Evolutionary conservation across 2,888 invertebrate species (phyloP).

Genomic region (Calameuta idolon): DNA sequence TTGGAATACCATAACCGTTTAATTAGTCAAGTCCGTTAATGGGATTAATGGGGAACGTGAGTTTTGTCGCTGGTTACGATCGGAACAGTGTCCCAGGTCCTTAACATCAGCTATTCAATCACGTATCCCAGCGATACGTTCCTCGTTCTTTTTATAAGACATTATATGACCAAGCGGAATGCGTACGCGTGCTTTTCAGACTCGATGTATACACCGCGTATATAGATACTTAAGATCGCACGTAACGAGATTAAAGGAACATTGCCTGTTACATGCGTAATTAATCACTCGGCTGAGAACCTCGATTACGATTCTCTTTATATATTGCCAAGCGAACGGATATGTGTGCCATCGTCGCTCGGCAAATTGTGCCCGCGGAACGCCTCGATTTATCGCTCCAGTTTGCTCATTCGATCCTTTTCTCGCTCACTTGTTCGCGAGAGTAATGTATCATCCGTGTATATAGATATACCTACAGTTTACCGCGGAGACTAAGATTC

Average conservation of each 20-base stretch:
- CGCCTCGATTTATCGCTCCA: conserved; percentile 9
- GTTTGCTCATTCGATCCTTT: background rate
- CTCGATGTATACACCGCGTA: too few relatives aligned
- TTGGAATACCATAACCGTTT: conserved; percentile 1
- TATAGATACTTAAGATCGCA: too few relatives aligned
- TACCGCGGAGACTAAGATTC: too few relatives aligned
- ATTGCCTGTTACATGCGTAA: too few relatives aligned
- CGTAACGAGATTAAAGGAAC: too few relatives aligned
- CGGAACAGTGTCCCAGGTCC: background rate
- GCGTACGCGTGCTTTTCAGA: conserved; percentile 16
- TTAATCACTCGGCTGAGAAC: too few relatives aligned
- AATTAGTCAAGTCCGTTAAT: conserved; percentile 1
- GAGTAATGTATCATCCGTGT: background rate
- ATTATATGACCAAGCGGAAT: conserved; percentile 13
- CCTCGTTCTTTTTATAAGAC: background rate
- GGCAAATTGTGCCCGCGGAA: background rate
- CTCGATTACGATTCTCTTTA: too few relatives aligned
- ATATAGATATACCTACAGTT: background rate
- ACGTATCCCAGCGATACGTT: background rate
- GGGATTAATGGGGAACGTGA: background rate
- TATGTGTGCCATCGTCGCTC: conserved; percentile 5
- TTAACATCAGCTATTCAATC: background rate
- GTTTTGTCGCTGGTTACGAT: too few relatives aligned
- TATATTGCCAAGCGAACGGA: background rate
- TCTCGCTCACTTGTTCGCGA: background rate